Conservation (phyloP, 2,888 invertebrate species). For the Myathropa florea region DNA sequence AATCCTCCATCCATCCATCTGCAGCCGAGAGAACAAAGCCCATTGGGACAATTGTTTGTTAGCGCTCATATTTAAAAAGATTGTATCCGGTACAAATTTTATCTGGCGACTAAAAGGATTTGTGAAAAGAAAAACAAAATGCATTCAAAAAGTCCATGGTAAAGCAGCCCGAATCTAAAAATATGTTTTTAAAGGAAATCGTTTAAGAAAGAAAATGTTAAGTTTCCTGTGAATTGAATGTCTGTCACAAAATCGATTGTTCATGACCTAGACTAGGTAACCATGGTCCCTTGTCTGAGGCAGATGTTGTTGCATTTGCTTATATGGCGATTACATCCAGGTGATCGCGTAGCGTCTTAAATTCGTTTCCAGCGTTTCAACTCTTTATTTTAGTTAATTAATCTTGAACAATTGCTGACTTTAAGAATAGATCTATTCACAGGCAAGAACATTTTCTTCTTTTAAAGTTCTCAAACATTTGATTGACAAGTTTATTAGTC, state of each 20-base stretch:
- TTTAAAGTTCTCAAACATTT: no score
- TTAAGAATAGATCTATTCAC: no score
- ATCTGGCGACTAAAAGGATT: constrained; percentile 33
- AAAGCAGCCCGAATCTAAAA: constrained; percentile 1
- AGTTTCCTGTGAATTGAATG: not conserved
- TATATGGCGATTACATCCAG: no score
- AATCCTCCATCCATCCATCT: constrained; percentile 27
- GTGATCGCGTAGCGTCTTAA: no score
- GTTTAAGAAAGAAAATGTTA: not conserved
- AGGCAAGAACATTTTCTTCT: no score
- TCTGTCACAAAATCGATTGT: not conserved
- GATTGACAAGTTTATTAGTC: no score
- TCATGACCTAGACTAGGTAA: not conserved
- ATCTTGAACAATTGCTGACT: no score
- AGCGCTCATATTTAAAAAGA: constrained; percentile 31
- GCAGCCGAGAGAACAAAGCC: constrained; percentile 15
- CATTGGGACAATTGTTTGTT: constrained; percentile 31
- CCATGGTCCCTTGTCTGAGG: no score
- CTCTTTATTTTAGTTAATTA: no score
- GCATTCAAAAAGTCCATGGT: constrained; percentile 8
- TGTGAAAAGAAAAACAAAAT: not conserved
- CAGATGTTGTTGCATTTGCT: no score
- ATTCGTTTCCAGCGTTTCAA: no score
- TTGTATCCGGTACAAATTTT: constrained; percentile 33
- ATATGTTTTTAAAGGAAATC: not conserved